Base-by-base conservation (phyloP, 2,113 vertebrate genomes). In the Manacus vitellinus region DNA sequence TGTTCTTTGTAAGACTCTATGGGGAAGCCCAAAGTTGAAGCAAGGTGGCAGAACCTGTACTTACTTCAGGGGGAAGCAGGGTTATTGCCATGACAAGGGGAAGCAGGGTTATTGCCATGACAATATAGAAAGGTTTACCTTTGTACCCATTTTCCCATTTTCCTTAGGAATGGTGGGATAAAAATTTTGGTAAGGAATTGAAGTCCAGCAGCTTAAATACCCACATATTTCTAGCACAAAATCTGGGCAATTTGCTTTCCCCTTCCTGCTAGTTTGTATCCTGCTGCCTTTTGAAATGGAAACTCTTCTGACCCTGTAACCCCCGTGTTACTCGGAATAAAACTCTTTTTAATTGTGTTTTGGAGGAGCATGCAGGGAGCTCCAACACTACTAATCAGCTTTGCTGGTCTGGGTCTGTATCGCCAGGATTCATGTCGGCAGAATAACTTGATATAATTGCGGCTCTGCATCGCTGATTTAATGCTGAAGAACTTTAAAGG, bases 321-420 rank as follows among this genome's bases (percentile, higher is more conserved):
- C 94, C 95, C 94, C 85, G 78, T 91, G 97, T 95, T 95, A 96
- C 95, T 95, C 80, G 63, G 86, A 96, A 96, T 95, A 94, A 95
- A 95, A 96, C 93, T 97, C 97, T 94, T 97, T 97, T 95, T 98
- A 98, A 98, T 97, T 97, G 95, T 96, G 88, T 97, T 97, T 95
- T 95, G 93, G 94, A 96, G 81, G 74, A 94, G 66, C 95, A 92
- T 71, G 77, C 93, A 74, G 79, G 94, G 84, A 89, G 94, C 89
- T 97, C 96, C 96, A 95, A 91, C 96, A 97, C 94, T 97, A 76
- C 97, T 98, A 97, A 97, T 98, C 94, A 97, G 96, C 94, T 97
- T 94, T 97, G 85, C 94, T 90, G 88, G 59, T 58, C 92, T 95
- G 90, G 79, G 91, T 97, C 93, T 94, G 77, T 85, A 81, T 97